phyloP scores from a whole-genome alignment of 2,797 vertebrate species.

The Apogon talboti region DNA sequence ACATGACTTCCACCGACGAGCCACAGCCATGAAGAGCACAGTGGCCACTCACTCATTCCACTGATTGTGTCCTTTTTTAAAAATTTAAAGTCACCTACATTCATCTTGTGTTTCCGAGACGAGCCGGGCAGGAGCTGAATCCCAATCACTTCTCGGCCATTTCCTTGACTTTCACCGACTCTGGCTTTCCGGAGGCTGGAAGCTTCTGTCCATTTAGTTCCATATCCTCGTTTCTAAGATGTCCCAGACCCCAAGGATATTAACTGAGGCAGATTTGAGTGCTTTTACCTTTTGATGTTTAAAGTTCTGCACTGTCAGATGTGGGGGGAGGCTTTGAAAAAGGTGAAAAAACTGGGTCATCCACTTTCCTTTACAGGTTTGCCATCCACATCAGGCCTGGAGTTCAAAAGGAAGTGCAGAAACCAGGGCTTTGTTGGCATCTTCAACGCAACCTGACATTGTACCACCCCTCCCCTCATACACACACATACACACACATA shows the following conservation, averaged over 20 bases:
- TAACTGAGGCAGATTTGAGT: slow-evolving; percentile 19
- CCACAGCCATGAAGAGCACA: slow-evolving; percentile 13
- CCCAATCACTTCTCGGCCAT: slow-evolving; percentile 51
- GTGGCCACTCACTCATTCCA: slow-evolving; percentile 32
- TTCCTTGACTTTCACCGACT: slow-evolving; percentile 37
- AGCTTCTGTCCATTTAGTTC: slow-evolving; percentile 32
- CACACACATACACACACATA: neutral
- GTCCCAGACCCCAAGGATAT: slow-evolving; percentile 31
- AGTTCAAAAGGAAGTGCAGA: slow-evolving; percentile 20
- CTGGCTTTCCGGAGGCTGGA: slow-evolving; percentile 21
- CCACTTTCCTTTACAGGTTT: slow-evolving; percentile 3
- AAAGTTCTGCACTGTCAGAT: too few species aligned
- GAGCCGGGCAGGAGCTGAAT: slow-evolving; percentile 41
- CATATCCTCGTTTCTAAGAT: slow-evolving; percentile 12
- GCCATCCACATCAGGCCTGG: neutral
- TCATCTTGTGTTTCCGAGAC: slow-evolving; percentile 40
- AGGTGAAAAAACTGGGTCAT: slow-evolving; percentile 49
- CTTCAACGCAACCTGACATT: neutral
- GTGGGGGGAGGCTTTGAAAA: slow-evolving; percentile 18
- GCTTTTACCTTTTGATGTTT: slow-evolving; percentile 53
- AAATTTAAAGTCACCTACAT: slow-evolving; percentile 59
- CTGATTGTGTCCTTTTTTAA: slow-evolving; percentile 39
- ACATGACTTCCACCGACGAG: slow-evolving; percentile 36
- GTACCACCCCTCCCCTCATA: too few species aligned
- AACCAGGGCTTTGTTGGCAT: slow-evolving; percentile 10